Conservation (phyloP, 2,113 vertebrate genomes). For the Parus major region DNA sequence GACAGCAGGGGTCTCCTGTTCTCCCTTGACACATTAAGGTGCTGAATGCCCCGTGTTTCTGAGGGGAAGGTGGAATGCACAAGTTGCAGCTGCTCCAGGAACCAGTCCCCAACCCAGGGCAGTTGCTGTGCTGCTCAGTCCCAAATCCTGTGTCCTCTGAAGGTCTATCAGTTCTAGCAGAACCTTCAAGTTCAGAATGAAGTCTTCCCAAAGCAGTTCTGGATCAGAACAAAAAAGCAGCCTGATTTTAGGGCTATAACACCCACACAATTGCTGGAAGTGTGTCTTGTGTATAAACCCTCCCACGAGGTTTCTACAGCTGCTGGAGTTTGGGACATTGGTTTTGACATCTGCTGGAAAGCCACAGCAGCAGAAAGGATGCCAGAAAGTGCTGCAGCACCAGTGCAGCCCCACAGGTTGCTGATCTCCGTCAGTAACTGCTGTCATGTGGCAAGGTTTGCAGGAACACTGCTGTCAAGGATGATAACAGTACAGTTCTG, state of each 20-base stretch:
- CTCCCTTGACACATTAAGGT: background rate
- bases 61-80: background rate
- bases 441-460: background rate
- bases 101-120: background rate
- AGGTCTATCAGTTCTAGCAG: background rate
- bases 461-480: background rate
- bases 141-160: rapidly evolving
- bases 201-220: background rate
- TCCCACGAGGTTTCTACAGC: background rate
- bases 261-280: background rate
- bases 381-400: background rate
- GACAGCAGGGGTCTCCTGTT: background rate
- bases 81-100: background rate
- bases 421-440: background rate
- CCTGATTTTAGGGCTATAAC: background rate
- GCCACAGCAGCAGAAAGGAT: background rate
- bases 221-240: background rate
- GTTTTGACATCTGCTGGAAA: background rate
- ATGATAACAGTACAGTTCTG: too few relatives aligned
- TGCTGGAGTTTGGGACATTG: background rate
- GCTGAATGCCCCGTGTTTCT: rapidly evolving
- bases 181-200: background rate
- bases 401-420: rapidly evolving
- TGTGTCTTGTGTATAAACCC: background rate
- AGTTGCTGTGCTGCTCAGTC: rapidly evolving